A percentile compares a stretch with the other conserved stretches of the same genome.
Conservation (phyloP, 1,140 invertebrate genomes). For the Wasmannia auropunctata region DNA sequence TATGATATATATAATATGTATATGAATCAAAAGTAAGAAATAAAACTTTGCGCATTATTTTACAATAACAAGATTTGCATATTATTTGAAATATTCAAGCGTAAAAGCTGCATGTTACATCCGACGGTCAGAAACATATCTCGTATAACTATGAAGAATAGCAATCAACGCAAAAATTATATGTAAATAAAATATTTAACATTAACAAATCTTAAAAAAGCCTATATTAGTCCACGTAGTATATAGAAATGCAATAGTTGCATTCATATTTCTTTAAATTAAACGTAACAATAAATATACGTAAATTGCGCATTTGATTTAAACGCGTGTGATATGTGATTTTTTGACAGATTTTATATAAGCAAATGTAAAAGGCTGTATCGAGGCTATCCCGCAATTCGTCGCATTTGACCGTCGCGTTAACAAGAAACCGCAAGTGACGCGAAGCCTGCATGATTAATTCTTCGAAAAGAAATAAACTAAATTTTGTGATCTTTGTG, state of each 20-base stretch:
- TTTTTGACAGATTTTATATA: neutral
- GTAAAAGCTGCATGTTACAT: neutral
- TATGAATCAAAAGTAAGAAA: neutral
- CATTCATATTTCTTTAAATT: neutral
- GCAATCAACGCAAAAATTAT: neutral
- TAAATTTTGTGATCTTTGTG: neutral
- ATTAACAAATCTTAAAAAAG: neutral
- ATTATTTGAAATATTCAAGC: neutral
- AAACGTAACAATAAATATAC: neutral
- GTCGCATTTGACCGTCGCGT: neutral
- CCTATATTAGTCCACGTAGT: neutral
- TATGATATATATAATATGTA: neutral
- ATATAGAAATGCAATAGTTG: neutral
- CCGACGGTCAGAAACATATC: neutral
- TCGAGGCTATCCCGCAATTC: neutral
- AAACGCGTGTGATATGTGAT: neutral
- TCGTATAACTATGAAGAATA: neutral
- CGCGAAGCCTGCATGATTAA: slow-evolving; percentile 44
- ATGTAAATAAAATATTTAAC: neutral
- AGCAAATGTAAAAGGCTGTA: slow-evolving; percentile 12
- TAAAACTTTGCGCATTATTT: neutral
- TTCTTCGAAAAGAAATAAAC: slow-evolving; percentile 34
- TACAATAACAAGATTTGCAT: neutral
- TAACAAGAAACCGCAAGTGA: slow-evolving; percentile 45
- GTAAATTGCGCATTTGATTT: neutral